These are phyloP conservation scores for Centruroides sculpturatus DNA, from an alignment of 1,140 invertebrate species.

Conservation along the genomic window DNA sequence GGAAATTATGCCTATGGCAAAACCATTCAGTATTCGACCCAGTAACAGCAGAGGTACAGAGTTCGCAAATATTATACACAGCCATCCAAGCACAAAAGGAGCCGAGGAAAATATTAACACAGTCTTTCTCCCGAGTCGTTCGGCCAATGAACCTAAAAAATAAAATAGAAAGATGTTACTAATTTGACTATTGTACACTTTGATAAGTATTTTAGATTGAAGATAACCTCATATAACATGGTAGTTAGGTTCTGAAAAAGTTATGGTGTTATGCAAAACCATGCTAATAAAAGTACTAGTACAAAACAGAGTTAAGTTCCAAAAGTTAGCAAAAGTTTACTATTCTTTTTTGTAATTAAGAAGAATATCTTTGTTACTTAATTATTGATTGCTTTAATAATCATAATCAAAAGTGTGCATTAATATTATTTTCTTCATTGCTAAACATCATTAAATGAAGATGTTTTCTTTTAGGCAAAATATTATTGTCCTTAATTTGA, in stretches of 20 bases:
- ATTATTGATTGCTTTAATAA: too few species aligned
- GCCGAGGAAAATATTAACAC: slow-evolving; percentile 49
- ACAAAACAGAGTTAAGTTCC: too few species aligned
- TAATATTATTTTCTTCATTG: too few species aligned
- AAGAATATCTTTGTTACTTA: too few species aligned
- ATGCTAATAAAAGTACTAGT: not conserved
- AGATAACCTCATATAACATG: not conserved
- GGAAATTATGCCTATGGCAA: slow-evolving; percentile 43
- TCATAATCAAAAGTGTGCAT: too few species aligned
- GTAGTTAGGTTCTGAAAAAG: not conserved
- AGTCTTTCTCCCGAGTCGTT: slow-evolving; percentile 53
- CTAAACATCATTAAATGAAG: too few species aligned
- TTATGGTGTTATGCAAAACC: not conserved
- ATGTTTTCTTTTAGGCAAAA: too few species aligned
- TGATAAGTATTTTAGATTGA: too few species aligned
- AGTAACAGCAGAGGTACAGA: slow-evolving; percentile 36
- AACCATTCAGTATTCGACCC: slow-evolving; percentile 46
- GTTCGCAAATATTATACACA: slow-evolving; percentile 49
- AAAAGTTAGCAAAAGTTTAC: too few species aligned
- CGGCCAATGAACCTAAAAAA: slow-evolving; percentile 43
- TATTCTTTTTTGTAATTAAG: too few species aligned
- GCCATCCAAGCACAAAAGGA: slow-evolving; percentile 60
- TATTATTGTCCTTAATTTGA: too few species aligned
- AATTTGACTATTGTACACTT: too few species aligned
- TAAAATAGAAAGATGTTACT: not conserved